phyloP scores from a whole-genome alignment of 2,797 vertebrate genomes.

The Sylvia borin region DNA sequence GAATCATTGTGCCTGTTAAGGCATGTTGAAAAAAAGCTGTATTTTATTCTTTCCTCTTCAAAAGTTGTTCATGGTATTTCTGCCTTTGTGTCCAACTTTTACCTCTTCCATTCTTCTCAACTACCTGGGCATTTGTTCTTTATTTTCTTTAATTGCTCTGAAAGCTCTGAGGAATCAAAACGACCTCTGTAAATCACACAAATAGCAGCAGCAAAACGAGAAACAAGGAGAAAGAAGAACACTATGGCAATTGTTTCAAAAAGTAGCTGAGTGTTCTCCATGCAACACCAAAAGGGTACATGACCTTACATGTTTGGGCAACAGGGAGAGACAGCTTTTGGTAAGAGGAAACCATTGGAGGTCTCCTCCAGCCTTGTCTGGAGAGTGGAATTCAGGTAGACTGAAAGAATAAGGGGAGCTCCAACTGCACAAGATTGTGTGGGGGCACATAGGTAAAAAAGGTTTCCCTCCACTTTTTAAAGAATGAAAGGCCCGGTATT shows the following conservation, averaged over 20 bases:
- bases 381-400: neutral
- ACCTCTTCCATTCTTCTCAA: neutral
- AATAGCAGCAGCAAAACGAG: neutral
- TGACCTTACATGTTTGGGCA: neutral
- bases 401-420: neutral
- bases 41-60: neutral
- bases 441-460: neutral
- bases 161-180: neutral
- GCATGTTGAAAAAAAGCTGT: neutral
- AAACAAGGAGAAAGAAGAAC: neutral
- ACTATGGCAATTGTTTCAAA: neutral
- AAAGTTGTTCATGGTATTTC: neutral
- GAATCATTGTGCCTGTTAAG: neutral
- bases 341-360: neutral
- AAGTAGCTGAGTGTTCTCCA: neutral
- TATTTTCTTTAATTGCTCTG: conserved; percentile 27
- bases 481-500: neutral
- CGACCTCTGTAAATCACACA: neutral
- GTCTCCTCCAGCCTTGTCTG: neutral
- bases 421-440: neutral
- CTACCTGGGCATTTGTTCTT: neutral
- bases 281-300: neutral
- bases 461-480: neutral
- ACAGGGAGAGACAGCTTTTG: neutral
- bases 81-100: neutral